Evolutionary conservation across 1,140 invertebrate species (phyloP).

Genomic region (Drosophila pandora): DNA sequence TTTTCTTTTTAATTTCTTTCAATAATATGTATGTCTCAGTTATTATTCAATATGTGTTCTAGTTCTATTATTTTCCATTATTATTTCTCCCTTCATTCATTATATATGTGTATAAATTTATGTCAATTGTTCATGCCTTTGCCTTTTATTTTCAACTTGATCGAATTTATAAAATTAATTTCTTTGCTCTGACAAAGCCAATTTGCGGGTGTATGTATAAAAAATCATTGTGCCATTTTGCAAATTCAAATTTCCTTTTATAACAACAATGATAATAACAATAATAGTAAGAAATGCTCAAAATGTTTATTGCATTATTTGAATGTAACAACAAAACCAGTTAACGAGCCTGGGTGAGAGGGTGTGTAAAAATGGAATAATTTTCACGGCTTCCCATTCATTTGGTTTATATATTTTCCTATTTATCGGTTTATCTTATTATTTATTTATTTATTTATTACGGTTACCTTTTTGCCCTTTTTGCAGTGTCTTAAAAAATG

Average conservation of each 20-base stretch:
- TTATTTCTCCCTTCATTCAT: constrained; percentile 65
- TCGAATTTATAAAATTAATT: constrained; percentile 53
- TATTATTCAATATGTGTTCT: constrained; percentile 80
- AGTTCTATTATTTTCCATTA: constrained; percentile 80
- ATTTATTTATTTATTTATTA: constrained; percentile 17
- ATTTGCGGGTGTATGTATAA: constrained; percentile 73
- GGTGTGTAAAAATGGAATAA: constrained; percentile 71
- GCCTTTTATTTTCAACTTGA: constrained; percentile 37
- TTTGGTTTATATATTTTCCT: constrained; percentile 39
- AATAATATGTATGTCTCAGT: constrained; percentile 81
- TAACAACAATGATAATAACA: constrained; percentile 65
- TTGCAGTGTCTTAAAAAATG: constrained; percentile 64
- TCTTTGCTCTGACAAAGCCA: constrained; percentile 39
- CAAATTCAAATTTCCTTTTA: constrained; percentile 40
- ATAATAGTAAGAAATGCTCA: constrained; percentile 65
- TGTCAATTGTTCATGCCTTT: constrained; percentile 70
- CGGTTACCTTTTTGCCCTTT: constrained; percentile 5
- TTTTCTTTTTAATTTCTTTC: constrained; percentile 55
- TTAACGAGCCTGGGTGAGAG: constrained; percentile 64
- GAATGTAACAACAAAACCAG: constrained; percentile 65
- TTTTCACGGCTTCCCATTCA: constrained; percentile 49
- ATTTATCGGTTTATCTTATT: constrained; percentile 39
- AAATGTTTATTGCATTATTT: constrained; percentile 59
- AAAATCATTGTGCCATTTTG: constrained; percentile 60
- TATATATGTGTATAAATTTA: constrained; percentile 77